Base-by-base conservation (phyloP, 2,888 invertebrate species). In the Agrilus cyanescens region DNA sequence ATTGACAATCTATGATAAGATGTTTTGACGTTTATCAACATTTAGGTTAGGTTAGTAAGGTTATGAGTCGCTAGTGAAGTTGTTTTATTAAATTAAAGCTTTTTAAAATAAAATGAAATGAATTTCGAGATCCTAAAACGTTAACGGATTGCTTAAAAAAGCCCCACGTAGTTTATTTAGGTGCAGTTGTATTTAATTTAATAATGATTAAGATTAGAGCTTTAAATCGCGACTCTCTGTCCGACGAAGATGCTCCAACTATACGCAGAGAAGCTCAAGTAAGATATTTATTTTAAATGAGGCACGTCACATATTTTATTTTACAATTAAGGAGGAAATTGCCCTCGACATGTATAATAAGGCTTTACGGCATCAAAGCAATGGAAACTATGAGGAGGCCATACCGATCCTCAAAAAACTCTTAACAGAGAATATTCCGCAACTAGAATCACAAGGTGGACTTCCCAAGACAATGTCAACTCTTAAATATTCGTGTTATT, bases 401-500 rank as follows among this genome's bases (percentile, higher is more conserved):
- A 74, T 81, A 41, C 70, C 72, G 45, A 68, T 82, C 41, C 72
- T 89, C 20, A 73, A 73, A 53, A 77, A 82, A 56, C 68, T 90
- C 4, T 63, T 68, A 32, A 70, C 74, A 38, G 75, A 76, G 51
- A 76, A 77, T 56, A 68, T 69, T 20, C 66, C 66, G n/a, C 69
- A 71, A 46, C 63, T 71, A 2, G 71, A 72, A 53, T 61, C 68
- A 45, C 70, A 71, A 20, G 73, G 75, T 41, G 71, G 70, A 40
- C 57, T 74, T 51, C 63, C 74, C 38, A 66, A 75, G 56, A 70
- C 76, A 12, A 71, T 85, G 67, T 72, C 80, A 36, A 80, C 79
- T 40, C 72, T 91, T 43, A 85, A 88, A 58, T 91, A 90, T 65
- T 82, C 88, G 18, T 85, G 88, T 55, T 80, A 76, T 54, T 80